A percentile compares a stretch with the other conserved stretches of the same genome.
Conservation (phyloP, 2,113 vertebrate species). For the Syngnathus typhle region DNA sequence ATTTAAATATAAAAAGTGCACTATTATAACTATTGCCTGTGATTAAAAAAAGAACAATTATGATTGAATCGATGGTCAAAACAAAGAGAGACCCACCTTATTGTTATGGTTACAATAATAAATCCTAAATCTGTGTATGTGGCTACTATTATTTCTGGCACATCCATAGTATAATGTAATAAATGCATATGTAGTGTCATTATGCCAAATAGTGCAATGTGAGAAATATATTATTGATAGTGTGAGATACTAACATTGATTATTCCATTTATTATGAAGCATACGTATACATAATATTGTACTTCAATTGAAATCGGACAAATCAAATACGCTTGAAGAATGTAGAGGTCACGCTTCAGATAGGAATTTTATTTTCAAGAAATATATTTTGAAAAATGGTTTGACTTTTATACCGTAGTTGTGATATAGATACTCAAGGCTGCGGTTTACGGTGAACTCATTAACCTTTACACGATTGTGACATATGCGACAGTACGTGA, state of each 20-base stretch:
- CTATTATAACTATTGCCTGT: constrained; percentile 77
- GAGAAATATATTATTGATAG: background rate
- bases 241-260: too few relatives aligned
- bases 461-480: background rate
- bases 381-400: too few relatives aligned
- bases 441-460: background rate
- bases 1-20: constrained; percentile 77
- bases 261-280: too few relatives aligned
- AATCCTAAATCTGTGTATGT: constrained; percentile 64
- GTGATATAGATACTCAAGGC: too few relatives aligned
- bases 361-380: too few relatives aligned
- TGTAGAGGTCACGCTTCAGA: too few relatives aligned
- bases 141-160: background rate
- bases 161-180: background rate
- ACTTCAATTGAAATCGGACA: too few relatives aligned
- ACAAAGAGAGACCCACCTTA: constrained; percentile 70
- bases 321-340: too few relatives aligned
- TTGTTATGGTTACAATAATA: constrained; percentile 72
- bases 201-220: too few relatives aligned
- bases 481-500: constrained; percentile 29
- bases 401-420: too few relatives aligned
- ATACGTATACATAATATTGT: too few relatives aligned
- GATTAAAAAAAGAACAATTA: constrained; percentile 66
- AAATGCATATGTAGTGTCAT: too few relatives aligned
- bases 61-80: constrained; percentile 72